Base-by-base conservation (phyloP, 2,888 invertebrate genomes). In the Hirtodrosophila trivittata region DNA sequence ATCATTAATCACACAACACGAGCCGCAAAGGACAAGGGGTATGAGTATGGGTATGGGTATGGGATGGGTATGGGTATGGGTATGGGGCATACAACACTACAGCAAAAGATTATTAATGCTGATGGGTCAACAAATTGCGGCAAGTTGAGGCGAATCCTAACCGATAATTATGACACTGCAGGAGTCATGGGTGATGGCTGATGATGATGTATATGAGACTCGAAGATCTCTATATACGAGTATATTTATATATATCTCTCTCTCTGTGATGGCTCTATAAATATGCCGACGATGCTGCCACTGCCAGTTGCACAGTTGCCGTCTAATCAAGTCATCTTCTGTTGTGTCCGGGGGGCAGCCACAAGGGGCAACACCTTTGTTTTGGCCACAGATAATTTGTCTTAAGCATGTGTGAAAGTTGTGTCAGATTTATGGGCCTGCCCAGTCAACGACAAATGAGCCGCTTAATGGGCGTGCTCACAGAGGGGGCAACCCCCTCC, bases 1-100 rank as follows among this genome's bases (percentile, higher is more conserved):
- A 82, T 87, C 89, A 89, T 89, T 89, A 89, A 89, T 89, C 89
- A 89, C 89, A 87, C 89, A 89, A 88, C 89, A 89, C 88, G 89
- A 89, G 87, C 87, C 82, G 78, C 66, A 43, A 69, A 75, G 75
- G 78, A 77, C 63, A 66, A 62, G 58, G 42, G 47, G 28, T 28
- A 7, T 9, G 25, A 28, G 7, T 28, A 7, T 9, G 28, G n/a
- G 28, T 28, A 7, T 9, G 28, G 5, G 28, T 28, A 7, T 7
- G 25, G 6, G 25, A 3, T 25, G 28, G 28, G n/a, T 7, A 9
- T n/a, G 14, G 28, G 9, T 1, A 14, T 28, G 14, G 47, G 28
- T 13, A 50, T 30, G 38, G 26, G 13, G 47, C 41, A n/a, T 38
- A 42, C 47, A 54, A 9, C 28, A 26, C 25, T 28, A 30, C 16